Conservation (phyloP, 2,888 invertebrate species). For the Megamerina dolium region DNA sequence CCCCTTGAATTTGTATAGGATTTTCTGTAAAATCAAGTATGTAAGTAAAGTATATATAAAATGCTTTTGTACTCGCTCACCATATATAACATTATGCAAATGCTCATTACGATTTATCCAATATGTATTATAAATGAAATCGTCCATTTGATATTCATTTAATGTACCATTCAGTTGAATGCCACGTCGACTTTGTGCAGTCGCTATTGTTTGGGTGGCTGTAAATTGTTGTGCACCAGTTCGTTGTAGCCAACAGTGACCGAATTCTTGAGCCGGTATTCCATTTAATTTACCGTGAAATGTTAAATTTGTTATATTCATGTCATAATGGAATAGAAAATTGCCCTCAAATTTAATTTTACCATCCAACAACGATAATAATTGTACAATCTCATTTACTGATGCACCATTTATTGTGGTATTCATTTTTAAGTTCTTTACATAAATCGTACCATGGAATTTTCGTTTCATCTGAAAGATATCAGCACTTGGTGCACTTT, state of each 20-base stretch:
- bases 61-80: conserved; percentile 21
- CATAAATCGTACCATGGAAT: conserved; percentile 38
- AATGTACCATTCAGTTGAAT: conserved; percentile 38
- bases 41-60: neutral
- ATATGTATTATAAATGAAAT: conserved; percentile 50
- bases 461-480: conserved; percentile 22
- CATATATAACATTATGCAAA: conserved; percentile 48
- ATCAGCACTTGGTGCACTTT: conserved; percentile 21
- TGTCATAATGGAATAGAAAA: conserved; percentile 33
- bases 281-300: conserved; percentile 49
- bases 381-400: conserved; percentile 31
- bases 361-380: conserved; percentile 33
- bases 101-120: conserved; percentile 51
- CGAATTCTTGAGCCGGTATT: conserved; percentile 45
- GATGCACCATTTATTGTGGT: conserved; percentile 31
- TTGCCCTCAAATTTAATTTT: conserved; percentile 42
- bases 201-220: conserved; percentile 34
- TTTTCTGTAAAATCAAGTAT: conserved; percentile 26
- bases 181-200: conserved; percentile 24
- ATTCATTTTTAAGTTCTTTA: conserved; percentile 43
- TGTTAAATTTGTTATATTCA: conserved; percentile 44
- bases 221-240: conserved; percentile 40
- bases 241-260: conserved; percentile 45
- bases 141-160: conserved; percentile 49
- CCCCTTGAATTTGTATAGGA: conserved; percentile 30